These are phyloP conservation scores for Smutsia gigantea DNA, from an alignment of 2,797 vertebrate genomes.

Conservation along the genomic window DNA sequence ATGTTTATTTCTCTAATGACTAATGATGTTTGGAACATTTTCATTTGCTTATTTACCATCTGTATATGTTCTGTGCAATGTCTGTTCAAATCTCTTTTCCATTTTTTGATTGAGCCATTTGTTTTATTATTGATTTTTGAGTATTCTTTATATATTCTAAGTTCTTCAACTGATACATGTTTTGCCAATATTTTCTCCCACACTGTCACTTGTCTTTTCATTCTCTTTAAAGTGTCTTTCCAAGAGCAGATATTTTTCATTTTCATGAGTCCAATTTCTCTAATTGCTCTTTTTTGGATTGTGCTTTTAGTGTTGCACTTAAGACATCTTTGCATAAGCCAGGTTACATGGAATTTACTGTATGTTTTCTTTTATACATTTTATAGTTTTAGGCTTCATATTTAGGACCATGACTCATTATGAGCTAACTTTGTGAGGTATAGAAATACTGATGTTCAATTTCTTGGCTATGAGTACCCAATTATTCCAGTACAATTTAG, in stretches of 20 bases:
- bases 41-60: background rate
- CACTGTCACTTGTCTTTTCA: too few relatives aligned
- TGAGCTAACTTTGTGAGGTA: background rate
- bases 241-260: too few relatives aligned
- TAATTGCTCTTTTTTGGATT: background rate
- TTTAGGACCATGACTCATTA: too few relatives aligned
- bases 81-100: background rate
- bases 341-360: background rate
- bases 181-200: too few relatives aligned
- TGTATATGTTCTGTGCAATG: background rate
- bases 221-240: too few relatives aligned
- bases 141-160: too few relatives aligned
- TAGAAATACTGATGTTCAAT: background rate
- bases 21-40: background rate
- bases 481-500: background rate
- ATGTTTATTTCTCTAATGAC: background rate
- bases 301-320: background rate
- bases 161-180: too few relatives aligned
- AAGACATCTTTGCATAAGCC: background rate
- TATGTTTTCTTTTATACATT: too few relatives aligned
- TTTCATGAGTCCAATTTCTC: background rate
- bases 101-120: background rate
- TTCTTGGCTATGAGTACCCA: background rate
- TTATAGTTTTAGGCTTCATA: too few relatives aligned
- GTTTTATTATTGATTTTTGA: too few relatives aligned